phyloP scores from a whole-genome alignment of 2,888 invertebrate genomes.

The Drosophila limbata region DNA sequence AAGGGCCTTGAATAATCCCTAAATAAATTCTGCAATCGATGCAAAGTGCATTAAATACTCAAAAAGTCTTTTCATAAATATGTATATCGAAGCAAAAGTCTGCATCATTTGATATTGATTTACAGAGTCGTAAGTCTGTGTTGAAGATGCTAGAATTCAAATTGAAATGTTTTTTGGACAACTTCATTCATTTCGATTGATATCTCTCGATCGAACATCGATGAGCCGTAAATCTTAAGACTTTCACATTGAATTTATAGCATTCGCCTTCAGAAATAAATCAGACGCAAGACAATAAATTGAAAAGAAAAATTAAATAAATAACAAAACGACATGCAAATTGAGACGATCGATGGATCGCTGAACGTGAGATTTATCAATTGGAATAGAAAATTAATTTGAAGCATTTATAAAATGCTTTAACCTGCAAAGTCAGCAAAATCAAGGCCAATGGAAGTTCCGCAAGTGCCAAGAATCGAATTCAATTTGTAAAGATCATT shows the following conservation, averaged over 20 bases:
- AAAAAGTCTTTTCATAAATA: not conserved
- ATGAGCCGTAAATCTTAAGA: conserved; percentile 32
- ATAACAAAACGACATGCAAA: conserved; percentile 42
- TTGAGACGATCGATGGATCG: conserved; percentile 39
- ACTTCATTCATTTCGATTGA: conserved; percentile 13
- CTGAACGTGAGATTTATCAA: conserved; percentile 35
- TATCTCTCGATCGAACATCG: conserved; percentile 15
- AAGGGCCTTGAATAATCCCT: not conserved
- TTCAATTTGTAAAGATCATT: conserved; percentile 41
- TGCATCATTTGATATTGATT: not conserved
- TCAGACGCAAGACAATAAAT: conserved; percentile 35
- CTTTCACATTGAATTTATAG: conserved; percentile 41
- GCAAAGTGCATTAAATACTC: conserved; percentile 17
- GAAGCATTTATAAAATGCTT: conserved; percentile 5
- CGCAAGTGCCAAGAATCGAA: conserved; percentile 17
- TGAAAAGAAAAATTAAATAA: conserved; percentile 32
- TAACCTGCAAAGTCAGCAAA: conserved; percentile 3
- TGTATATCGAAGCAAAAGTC: not conserved
- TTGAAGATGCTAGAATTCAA: not conserved
- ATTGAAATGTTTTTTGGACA: conserved; percentile 8
- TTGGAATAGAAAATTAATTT: conserved; percentile 24
- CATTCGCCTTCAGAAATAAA: conserved; percentile 23
- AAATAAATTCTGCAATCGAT: conserved; percentile 27
- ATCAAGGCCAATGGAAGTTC: conserved; percentile 26
- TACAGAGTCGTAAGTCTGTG: not conserved